Conservation (phyloP, 2,797 vertebrate genomes). For the Protonibea diacanthus region DNA sequence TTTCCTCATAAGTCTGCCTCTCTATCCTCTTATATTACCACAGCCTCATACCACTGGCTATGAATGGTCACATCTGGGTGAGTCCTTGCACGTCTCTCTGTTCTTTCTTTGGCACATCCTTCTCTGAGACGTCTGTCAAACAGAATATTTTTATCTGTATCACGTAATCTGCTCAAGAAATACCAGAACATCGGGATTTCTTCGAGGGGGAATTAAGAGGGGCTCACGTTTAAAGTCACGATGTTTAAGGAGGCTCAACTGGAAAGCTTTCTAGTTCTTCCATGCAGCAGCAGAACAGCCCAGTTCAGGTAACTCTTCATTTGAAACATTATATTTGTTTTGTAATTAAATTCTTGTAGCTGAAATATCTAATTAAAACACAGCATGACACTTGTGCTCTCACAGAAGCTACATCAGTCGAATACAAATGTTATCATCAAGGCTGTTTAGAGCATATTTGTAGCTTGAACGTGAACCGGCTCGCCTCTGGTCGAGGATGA, state of each 20-base stretch:
- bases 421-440: constrained; percentile 18
- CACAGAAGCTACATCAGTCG: constrained; percentile 27
- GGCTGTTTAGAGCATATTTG: neutral
- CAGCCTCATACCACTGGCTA: neutral
- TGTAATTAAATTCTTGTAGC: neutral
- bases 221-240: constrained; percentile 1
- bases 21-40: constrained; percentile 10
- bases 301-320: constrained; percentile 3
- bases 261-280: no score
- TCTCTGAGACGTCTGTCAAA: constrained; percentile 42
- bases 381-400: constrained; percentile 2
- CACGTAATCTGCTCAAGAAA: constrained; percentile 27
- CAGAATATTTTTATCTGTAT: constrained; percentile 37
- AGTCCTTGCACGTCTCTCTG: constrained; percentile 1
- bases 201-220: neutral
- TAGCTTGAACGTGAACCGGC: constrained; percentile 18
- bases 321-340: neutral
- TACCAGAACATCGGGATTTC: neutral
- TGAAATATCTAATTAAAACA: constrained; percentile 21
- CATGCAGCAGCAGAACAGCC: neutral
- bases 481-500: constrained; percentile 6
- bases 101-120: neutral
- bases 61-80: neutral
- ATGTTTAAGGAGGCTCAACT: neutral
- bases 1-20: constrained; percentile 25